Percentiles rank a stretch among this genome's conserved stretches.
These are phyloP conservation scores for Syngnathus scovelli DNA, from an alignment of 2,113 vertebrate genomes.

Conservation along the genomic window DNA sequence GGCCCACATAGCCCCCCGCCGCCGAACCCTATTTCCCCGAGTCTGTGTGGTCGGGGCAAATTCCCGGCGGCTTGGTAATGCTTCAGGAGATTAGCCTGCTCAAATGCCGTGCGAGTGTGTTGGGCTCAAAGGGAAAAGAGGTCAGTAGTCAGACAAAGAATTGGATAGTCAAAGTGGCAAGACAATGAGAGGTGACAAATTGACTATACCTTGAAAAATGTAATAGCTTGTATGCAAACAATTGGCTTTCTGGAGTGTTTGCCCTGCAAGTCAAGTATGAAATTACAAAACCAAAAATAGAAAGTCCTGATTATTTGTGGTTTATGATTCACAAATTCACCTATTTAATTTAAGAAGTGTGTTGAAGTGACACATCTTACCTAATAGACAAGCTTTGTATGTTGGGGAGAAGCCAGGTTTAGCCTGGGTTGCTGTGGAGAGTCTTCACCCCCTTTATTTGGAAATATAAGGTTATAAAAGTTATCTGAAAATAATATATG, in stretches of 20 bases:
- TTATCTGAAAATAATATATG: too few relatives aligned
- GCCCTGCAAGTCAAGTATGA: background rate
- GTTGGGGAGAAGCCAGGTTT: too few relatives aligned
- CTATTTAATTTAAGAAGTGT: too few relatives aligned
- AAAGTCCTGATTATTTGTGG: background rate
- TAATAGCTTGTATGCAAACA: background rate
- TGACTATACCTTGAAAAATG: background rate
- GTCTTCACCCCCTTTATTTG: too few relatives aligned
- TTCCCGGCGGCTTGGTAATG: conserved; percentile 58
- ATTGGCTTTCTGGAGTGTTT: background rate
- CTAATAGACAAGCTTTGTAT: too few relatives aligned
- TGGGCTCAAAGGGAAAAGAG: conserved; percentile 14
- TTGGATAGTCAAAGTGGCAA: conserved; percentile 13
- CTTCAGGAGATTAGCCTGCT: conserved; percentile 59
- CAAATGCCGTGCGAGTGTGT: conserved; percentile 39
- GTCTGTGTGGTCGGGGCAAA: conserved; percentile 50
- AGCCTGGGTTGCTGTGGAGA: too few relatives aligned
- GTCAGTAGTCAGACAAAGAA: conserved; percentile 7
- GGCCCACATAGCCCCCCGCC: conserved; percentile 21
- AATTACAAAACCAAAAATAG: background rate
- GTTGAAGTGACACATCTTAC: too few relatives aligned
- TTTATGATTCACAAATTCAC: background rate
- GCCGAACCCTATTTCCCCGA: conserved; percentile 34
- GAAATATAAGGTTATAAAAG: too few relatives aligned
- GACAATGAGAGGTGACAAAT: background rate